Evolutionary conservation across 2,888 invertebrate species (phyloP), one percentile per base, ranked within the genome.

Genomic region (Lysandra coridon): DNA sequence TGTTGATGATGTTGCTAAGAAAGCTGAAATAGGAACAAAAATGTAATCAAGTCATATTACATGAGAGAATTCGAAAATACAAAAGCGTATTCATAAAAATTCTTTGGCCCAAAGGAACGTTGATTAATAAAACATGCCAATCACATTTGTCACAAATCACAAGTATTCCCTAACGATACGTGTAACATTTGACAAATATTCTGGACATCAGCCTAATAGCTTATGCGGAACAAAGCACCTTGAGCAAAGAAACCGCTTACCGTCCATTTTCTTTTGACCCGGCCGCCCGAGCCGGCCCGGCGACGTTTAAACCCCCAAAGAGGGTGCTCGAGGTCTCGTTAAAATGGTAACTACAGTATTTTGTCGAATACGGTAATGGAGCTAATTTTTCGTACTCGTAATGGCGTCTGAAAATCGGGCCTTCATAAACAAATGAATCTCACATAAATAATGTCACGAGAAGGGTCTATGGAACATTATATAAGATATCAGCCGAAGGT

Each of bases 331-430:
- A 80, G 84, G 74, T 83, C 85, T 79, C 73, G 62, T 80, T 85
- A 84, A 49, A 80, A 79, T 83, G 84, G 86, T 80, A 79, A 79
- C 69, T 80, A 80, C 81, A 79, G 82, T 84, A 82, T 84, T 87
- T 85, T 83, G 83, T 85, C 85, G 85, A 84, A 84, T 84, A 85
- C 85, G 85, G 85, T 88, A 89, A 89, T 88, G 88, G 87, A 30
- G 86, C 87, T 87, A 88, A 88, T 89, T 89, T 88, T 87, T 88
- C 87, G 86, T 84, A 80, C 82, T 82, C 82, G 80, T 87, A 88
- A 88, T 87, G 86, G 84, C 82, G 84, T 83, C 82, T 84, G 86
- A 85, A 86, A 87, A 88, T 87, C 86, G 86, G 86, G 83, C 81
- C 83, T 82, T 82, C 82, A 80, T 75, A 83, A 84, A 84, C 83